phyloP scores from a whole-genome alignment of 2,113 vertebrate species.

The Lamprotornis superbus region DNA sequence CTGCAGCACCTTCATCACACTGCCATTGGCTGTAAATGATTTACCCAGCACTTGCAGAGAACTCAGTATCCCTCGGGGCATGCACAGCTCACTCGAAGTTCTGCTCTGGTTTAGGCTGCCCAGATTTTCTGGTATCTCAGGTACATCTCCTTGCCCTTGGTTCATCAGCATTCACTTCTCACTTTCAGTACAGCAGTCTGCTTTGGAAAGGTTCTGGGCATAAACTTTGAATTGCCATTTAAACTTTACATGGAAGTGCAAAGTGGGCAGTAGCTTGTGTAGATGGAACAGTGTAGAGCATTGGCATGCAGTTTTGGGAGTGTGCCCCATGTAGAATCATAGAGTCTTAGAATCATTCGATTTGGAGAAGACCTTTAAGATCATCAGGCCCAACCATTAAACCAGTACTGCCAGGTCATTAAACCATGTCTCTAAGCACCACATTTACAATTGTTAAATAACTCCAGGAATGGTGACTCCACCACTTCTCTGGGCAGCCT shows the following conservation, averaged over 20 bases:
- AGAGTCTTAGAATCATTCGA: neutral
- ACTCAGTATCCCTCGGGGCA: rapidly evolving
- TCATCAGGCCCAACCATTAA: neutral
- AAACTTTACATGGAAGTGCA: neutral
- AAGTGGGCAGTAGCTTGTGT: neutral
- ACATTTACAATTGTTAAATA: neutral
- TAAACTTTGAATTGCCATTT: neutral
- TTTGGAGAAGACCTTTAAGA: neutral
- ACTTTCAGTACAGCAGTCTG: neutral
- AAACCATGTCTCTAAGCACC: neutral
- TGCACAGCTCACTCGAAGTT: rapidly evolving
- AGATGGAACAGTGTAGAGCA: neutral
- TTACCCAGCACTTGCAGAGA: neutral
- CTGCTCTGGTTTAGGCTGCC: neutral
- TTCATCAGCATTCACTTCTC: neutral
- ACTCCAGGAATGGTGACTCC: neutral
- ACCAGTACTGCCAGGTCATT: neutral
- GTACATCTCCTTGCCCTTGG: neutral
- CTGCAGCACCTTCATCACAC: neutral
- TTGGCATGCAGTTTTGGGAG: neutral
- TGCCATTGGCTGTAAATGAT: constrained; percentile 23
- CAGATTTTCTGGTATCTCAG: neutral
- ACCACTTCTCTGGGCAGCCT: neutral
- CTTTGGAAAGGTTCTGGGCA: neutral
- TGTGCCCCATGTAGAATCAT: neutral